phyloP scores from a whole-genome alignment of 2,113 vertebrate genomes.

The Phaetusa simplex region DNA sequence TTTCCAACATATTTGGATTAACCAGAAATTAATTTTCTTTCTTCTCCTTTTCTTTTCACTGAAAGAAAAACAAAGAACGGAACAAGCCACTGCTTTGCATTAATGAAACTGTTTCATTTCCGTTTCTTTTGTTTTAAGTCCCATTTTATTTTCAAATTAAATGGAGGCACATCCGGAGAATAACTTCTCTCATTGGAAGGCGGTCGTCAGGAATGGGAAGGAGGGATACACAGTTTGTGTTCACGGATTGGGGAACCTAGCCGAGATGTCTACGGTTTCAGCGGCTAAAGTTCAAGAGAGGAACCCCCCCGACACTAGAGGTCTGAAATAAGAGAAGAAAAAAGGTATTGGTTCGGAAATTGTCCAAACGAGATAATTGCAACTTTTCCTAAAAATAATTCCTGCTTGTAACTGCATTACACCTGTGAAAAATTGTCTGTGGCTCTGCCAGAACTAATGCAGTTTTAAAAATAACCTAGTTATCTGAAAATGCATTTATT shows the following conservation, averaged over 20 bases:
- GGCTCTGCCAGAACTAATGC: not conserved
- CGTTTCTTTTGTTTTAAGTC: not conserved
- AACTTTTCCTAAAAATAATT: not conserved
- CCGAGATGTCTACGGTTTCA: not conserved
- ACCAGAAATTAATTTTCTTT: not conserved
- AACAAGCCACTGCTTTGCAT: not conserved
- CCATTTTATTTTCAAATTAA: not conserved
- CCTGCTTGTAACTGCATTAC: not conserved
- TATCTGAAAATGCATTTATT: not conserved
- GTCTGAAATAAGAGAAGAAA: not conserved
- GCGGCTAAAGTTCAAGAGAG: not conserved
- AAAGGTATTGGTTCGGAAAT: not conserved
- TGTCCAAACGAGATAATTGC: not conserved
- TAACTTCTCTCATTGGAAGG: not conserved
- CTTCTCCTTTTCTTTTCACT: not conserved
- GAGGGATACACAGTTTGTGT: not conserved
- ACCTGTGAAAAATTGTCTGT: not conserved
- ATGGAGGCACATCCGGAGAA: not conserved
- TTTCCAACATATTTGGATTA: not conserved
- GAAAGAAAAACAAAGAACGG: not conserved
- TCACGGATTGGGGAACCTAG: not conserved
- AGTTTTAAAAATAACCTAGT: not conserved
- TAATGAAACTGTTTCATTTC: not conserved
- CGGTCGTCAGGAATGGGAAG: not conserved
- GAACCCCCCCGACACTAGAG: not conserved